Evolutionary conservation across 2,113 vertebrate genomes (phyloP).

Genomic region (Sterrhoptilus dennistouni): DNA sequence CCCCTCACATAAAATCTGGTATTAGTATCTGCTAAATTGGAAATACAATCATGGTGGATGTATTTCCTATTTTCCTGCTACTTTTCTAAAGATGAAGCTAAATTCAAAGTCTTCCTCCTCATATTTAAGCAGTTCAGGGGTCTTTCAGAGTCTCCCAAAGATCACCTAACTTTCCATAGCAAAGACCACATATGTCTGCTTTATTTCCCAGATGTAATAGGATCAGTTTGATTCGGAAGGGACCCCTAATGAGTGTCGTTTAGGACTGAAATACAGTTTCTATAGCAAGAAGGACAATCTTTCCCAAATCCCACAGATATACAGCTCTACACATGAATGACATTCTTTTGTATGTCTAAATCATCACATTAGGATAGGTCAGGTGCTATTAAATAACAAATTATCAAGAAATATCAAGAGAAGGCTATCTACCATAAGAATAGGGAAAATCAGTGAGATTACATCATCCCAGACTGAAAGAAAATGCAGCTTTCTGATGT

Average conservation of each 20-base stretch:
- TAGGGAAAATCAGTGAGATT: background rate
- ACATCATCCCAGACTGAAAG: background rate
- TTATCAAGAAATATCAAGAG: background rate
- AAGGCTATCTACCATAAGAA: background rate
- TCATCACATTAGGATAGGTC: background rate
- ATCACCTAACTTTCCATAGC: background rate
- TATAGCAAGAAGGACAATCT: background rate
- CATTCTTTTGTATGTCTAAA: background rate
- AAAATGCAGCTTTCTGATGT: background rate
- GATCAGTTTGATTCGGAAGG: background rate
- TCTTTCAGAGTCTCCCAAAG: background rate
- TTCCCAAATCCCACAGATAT: background rate
- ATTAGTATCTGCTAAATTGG: background rate
- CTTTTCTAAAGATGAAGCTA: background rate
- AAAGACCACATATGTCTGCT: background rate
- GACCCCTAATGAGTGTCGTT: background rate
- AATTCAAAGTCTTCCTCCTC: background rate
- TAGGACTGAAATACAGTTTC: background rate
- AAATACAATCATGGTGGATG: background rate
- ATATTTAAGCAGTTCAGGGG: background rate
- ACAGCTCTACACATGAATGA: background rate
- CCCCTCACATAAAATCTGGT: background rate
- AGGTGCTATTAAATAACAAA: background rate
- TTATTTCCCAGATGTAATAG: background rate
- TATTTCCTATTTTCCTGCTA: background rate